A percentile compares a stretch with the other conserved stretches of the same genome.
Evolutionary conservation across 2,888 invertebrate genomes (phyloP).

Genomic region (Oligia strigilis): DNA sequence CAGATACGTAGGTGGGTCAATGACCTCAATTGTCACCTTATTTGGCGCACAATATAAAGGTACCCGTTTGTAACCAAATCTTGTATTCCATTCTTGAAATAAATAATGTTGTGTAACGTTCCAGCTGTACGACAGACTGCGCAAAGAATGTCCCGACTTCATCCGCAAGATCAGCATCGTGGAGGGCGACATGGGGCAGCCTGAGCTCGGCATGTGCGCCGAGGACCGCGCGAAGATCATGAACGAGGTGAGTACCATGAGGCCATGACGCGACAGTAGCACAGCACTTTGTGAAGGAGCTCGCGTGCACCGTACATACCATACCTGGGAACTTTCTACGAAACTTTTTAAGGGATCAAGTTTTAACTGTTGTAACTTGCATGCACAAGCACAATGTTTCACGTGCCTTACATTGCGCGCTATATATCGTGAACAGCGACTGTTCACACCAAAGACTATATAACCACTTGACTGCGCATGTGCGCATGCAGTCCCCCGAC

Average conservation of each 20-base stretch:
- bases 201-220: conserved; percentile 80
- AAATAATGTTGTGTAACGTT: conserved; percentile 46
- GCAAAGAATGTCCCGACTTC: conserved; percentile 82
- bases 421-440: too few relatives aligned
- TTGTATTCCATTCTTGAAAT: not conserved
- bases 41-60: not conserved
- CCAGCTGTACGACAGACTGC: conserved; percentile 84
- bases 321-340: not conserved
- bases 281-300: not conserved
- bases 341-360: too few relatives aligned
- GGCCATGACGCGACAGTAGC: not conserved
- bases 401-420: not conserved
- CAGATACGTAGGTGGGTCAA: not conserved
- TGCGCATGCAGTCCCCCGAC: too few relatives aligned
- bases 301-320: not conserved
- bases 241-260: conserved; percentile 75
- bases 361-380: not conserved
- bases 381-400: not conserved
- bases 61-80: not conserved
- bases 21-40: not conserved
- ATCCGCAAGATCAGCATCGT: conserved; percentile 81
- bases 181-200: conserved; percentile 82
- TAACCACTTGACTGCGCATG: too few relatives aligned
- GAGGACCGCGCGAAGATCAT: conserved; percentile 78
- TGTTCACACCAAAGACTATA: too few relatives aligned